Evolutionary conservation across 1,140 invertebrate genomes (phyloP).

Genomic region (Scaptomyza hsui): DNA sequence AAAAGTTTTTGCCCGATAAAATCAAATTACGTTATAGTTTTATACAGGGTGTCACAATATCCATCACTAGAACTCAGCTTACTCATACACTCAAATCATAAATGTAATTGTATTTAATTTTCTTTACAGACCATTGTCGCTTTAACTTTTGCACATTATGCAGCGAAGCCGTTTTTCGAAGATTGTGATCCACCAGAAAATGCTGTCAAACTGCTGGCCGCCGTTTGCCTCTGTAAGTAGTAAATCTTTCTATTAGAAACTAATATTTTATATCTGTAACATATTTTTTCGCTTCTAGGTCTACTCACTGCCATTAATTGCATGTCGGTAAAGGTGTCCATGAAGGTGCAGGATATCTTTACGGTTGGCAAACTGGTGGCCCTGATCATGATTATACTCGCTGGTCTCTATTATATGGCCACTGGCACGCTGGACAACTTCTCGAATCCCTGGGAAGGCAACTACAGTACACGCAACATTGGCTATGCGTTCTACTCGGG

Average conservation of each 20-base stretch:
- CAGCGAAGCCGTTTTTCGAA: conserved; percentile 92
- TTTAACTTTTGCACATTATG: conserved; percentile 91
- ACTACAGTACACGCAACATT: conserved; percentile 86
- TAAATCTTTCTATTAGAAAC: background rate
- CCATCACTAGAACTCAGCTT: background rate
- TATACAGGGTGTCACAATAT: too few species aligned
- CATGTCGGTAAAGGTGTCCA: conserved; percentile 93
- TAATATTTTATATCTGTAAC: conserved; percentile 22
- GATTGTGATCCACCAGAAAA: conserved; percentile 88
- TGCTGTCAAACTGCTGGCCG: conserved; percentile 89
- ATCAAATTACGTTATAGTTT: too few species aligned
- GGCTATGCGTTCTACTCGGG: conserved; percentile 96
- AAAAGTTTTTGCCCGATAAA: too few species aligned
- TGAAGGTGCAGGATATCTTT: conserved; percentile 95
- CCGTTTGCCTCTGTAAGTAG: conserved; percentile 90
- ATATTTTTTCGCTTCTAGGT: conserved; percentile 86
- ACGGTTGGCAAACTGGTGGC: conserved; percentile 95
- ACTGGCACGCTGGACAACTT: conserved; percentile 90
- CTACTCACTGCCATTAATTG: conserved; percentile 95
- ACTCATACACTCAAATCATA: background rate
- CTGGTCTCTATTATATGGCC: conserved; percentile 90
- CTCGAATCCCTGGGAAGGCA: conserved; percentile 88
- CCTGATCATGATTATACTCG: conserved; percentile 91
- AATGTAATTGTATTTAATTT: conserved; percentile 2
- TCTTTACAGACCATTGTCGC: conserved; percentile 90